These are phyloP conservation scores for Tupaia tana DNA, from an alignment of 2,113 vertebrate species.

Conservation along the genomic window DNA sequence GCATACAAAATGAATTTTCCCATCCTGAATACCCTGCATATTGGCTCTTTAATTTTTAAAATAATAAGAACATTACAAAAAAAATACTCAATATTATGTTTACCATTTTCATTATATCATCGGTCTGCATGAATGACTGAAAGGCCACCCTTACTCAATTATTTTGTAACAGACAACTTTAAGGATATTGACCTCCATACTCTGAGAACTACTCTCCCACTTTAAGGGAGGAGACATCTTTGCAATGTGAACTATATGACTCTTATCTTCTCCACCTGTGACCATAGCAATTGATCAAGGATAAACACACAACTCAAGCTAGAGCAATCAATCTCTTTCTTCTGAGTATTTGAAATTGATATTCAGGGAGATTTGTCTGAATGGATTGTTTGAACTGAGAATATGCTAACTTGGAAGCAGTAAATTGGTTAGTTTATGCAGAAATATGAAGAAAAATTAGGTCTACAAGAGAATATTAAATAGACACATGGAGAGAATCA, in stretches of 20 bases:
- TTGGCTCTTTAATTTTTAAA: too few species aligned
- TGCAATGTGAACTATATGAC: background rate
- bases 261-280: background rate
- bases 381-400: background rate
- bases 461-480: background rate
- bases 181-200: background rate
- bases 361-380: background rate
- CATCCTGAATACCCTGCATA: too few species aligned
- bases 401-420: background rate
- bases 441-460: background rate
- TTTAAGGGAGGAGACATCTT: background rate
- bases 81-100: background rate
- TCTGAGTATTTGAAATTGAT: conserved; percentile 17
- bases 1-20: too few species aligned
- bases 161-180: background rate
- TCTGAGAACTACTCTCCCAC: background rate
- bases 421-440: background rate
- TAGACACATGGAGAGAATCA: background rate
- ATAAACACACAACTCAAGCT: background rate
- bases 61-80: background rate
- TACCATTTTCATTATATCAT: background rate
- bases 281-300: background rate
- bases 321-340: background rate
- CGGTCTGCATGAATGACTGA: background rate
- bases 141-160: background rate